Base-by-base conservation (phyloP, 2,113 vertebrate genomes). In the Grammomys surdaster region DNA sequence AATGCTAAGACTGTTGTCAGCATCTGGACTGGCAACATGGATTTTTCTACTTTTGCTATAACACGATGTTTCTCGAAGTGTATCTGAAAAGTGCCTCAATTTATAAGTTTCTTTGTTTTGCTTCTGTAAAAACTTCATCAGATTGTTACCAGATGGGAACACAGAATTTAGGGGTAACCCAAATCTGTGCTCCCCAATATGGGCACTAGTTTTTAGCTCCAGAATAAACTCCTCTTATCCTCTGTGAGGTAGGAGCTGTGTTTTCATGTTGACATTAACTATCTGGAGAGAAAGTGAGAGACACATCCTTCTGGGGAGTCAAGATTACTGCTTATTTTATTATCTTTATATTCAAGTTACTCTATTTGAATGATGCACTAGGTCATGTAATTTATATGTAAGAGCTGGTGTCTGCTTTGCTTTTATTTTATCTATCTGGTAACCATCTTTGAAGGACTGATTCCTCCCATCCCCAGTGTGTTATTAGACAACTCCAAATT, bases 401-500 rank as follows among this genome's bases (percentile, higher is more conserved):
- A 78, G 40, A 40, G 40, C n/a, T 80, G 36, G 86, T 73, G 17
- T 22, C 36, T 80, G 26, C 43, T 60, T 85, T 72, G 60, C 28
- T 54, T 70, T 86, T 76, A 28, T 90, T 93, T 78, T 33, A 63
- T 14, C 6, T 73, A 78, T 76, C 36, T 86, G 90, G 3, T 72
- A 78, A 54, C 72, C 51, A 80, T 54, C 51, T 78, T 86, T 85
- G 54, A 86, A 22, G 12, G 10, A 85, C 40, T 67, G 58, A 65
- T 48, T 43, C 28, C 12, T 31, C 46, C 46, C 40, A 43, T 24
- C 22, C 22, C 80, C 56, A 40, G 26, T 40, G 56, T 82, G 80
- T 97, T 96, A 97, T 93, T 92, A 54, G 86, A 31, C 6, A 33
- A 4, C 9, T 26, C 3, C 51, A n/a, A 87, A 78, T 13, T 1